Evolutionary conservation across 2,797 vertebrate genomes (phyloP), one percentile per base, ranked within the genome.

Genomic region (Tachyglossus aculeatus): DNA sequence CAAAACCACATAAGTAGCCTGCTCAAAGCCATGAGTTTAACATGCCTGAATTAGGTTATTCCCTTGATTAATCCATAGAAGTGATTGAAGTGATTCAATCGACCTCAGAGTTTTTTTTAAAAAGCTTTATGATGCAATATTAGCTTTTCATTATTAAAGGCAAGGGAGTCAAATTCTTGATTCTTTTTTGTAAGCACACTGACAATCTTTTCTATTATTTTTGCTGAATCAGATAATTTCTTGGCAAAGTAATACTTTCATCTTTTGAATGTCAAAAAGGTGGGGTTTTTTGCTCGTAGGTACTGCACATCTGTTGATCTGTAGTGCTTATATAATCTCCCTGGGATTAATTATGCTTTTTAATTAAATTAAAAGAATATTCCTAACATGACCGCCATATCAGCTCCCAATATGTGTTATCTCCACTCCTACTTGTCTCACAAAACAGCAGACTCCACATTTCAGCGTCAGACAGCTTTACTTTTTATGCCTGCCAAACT

Each of bases 301-400:
- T 54, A 71, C 39, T 56, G 47, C 3, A 82, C 41, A 36, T 38
- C 40, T 33, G 80, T 14, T 80, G 3, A 71, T 66, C 69, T 65
- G 37, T 6, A 73, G 34, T 62, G 45, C 43, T 47, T 78, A 72
- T 53, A 48, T 64, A 74, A 79, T 86, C 79, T 80, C 68, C 47
- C 43, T 63, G 76, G 79, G 72, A 85, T 85, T 88, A 87, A 73
- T 78, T 81, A 86, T 34, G 32, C 16, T 80, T 89, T 75, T 85
- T 83, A 91, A 90, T 88, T 88, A 87, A 90, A 87, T 89, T 90
- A 87, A 83, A 89, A 84, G 51, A 83, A 67, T 79, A 77, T 71
- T 78, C 51, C 56, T 83, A 68, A 67, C 6, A 1, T 84, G 85
- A 88, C 73, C 78, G 87, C 78, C 59, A 1, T 73, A 80, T 87